Evolutionary conservation across 2,113 vertebrate species (phyloP).

Genomic region (Ptychochromis oligacanthus): DNA sequence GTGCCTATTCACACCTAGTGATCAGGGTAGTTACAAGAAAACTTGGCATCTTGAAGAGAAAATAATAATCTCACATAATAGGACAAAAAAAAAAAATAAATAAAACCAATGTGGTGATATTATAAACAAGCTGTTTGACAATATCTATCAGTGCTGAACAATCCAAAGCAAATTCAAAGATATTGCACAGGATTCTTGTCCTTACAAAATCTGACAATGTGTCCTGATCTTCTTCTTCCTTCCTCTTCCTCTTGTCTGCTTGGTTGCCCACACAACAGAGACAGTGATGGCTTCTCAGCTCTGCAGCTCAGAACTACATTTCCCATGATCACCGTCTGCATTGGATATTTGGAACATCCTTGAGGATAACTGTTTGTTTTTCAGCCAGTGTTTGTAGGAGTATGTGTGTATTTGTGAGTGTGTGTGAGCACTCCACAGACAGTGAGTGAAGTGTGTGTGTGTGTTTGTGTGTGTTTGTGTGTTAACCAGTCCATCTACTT

Average conservation of each 20-base stretch:
- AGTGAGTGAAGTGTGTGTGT: constrained; percentile 28
- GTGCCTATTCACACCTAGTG: constrained; percentile 4
- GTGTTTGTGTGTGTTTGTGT: constrained; percentile 26
- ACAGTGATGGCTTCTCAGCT: constrained; percentile 55
- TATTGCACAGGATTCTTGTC: constrained; percentile 36
- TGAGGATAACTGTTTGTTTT: constrained; percentile 46
- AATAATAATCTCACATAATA: constrained; percentile 15
- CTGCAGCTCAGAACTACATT: constrained; percentile 41
- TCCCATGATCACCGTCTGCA: constrained; percentile 43
- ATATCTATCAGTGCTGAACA: constrained; percentile 39
- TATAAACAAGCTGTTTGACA: constrained; percentile 35
- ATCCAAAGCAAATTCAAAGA: constrained; percentile 23
- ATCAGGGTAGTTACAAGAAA: constrained; percentile 11
- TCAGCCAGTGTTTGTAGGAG: constrained; percentile 41
- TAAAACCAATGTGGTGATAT: constrained; percentile 7
- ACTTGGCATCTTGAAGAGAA: constrained; percentile 12
- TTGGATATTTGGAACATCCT: constrained; percentile 43
- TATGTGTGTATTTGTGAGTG: constrained; percentile 19
- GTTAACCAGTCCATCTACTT: constrained; percentile 79
- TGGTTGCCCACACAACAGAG: constrained; percentile 43
- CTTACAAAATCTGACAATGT: constrained; percentile 3
- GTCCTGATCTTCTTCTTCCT: background rate
- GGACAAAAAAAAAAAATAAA: constrained; percentile 29
- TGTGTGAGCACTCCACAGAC: constrained; percentile 39
- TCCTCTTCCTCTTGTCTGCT: constrained; percentile 1